These are phyloP conservation scores for Odobenus rosmarus DNA, from an alignment of 2,113 vertebrate species.

Conservation along the genomic window DNA sequence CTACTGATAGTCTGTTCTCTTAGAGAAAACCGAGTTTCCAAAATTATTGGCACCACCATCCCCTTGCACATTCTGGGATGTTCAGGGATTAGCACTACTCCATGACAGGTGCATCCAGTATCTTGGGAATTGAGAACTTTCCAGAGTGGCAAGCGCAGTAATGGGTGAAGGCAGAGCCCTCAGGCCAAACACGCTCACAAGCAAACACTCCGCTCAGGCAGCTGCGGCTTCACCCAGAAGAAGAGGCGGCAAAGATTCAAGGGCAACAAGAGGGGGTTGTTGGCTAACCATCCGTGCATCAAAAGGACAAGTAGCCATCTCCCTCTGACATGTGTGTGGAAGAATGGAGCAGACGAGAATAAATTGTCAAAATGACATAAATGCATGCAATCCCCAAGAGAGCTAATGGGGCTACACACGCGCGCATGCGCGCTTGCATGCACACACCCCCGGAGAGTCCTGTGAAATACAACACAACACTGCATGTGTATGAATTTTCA, in stretches of 20 bases:
- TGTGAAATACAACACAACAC: constrained; percentile 70
- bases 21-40: constrained; percentile 17
- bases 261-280: neutral
- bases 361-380: constrained; percentile 51
- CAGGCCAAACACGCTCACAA: neutral
- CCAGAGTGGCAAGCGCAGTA: neutral
- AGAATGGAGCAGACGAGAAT: neutral
- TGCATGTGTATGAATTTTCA: constrained; percentile 71
- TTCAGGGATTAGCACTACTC: neutral
- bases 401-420: neutral
- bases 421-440: neutral
- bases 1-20: neutral
- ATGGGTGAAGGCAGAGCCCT: neutral
- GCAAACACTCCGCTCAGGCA: neutral
- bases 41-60: neutral
- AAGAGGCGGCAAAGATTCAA: constrained; percentile 6
- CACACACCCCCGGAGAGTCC: neutral
- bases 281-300: neutral
- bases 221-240: neutral
- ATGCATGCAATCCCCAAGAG: neutral
- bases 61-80: neutral
- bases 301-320: neutral
- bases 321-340: neutral
- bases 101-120: neutral
- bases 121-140: neutral